Conservation (phyloP, 2,888 invertebrate genomes). For the Himalopsyche kuldschensis region DNA sequence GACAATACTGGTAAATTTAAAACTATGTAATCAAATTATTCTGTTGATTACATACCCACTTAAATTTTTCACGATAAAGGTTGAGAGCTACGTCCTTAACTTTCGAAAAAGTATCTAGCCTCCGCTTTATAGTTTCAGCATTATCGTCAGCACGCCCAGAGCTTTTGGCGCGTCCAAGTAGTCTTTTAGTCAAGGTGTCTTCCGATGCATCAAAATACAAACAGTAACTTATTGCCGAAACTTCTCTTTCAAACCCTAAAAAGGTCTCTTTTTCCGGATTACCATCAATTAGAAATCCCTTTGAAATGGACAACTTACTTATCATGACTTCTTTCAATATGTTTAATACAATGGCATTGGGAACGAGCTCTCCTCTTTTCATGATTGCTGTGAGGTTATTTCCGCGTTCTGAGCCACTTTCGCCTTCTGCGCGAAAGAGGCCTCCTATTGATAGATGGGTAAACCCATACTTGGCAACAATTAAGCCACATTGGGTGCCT, state of each 20-base stretch:
- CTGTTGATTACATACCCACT: constrained; percentile 75
- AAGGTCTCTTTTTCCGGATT: constrained; percentile 91
- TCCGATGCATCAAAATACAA: constrained; percentile 85
- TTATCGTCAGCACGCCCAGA: constrained; percentile 91
- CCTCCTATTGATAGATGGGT: constrained; percentile 94
- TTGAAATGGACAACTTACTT: constrained; percentile 55
- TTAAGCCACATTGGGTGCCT: constrained; percentile 94
- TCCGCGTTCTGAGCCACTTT: constrained; percentile 85
- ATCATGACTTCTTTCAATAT: constrained; percentile 85
- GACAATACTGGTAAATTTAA: too few relatives aligned
- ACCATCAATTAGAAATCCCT: constrained; percentile 90
- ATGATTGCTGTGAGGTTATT: constrained; percentile 82
- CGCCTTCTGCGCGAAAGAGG: constrained; percentile 84
- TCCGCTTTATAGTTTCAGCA: constrained; percentile 86
- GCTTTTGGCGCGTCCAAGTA: constrained; percentile 75
- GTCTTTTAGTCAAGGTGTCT: constrained; percentile 73
- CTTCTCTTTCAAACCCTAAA: constrained; percentile 75
- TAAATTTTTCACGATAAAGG: constrained; percentile 77
- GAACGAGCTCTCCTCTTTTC: constrained; percentile 86
- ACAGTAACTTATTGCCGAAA: constrained; percentile 65
- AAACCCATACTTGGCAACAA: constrained; percentile 90
- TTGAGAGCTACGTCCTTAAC: constrained; percentile 84
- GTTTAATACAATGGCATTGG: constrained; percentile 84
- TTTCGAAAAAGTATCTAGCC: constrained; percentile 86
- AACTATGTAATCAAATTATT: too few relatives aligned